Evolutionary conservation across 2,797 vertebrate species (phyloP), one percentile per base, ranked within the genome.

Genomic region (Setipinna tenuifilis): DNA sequence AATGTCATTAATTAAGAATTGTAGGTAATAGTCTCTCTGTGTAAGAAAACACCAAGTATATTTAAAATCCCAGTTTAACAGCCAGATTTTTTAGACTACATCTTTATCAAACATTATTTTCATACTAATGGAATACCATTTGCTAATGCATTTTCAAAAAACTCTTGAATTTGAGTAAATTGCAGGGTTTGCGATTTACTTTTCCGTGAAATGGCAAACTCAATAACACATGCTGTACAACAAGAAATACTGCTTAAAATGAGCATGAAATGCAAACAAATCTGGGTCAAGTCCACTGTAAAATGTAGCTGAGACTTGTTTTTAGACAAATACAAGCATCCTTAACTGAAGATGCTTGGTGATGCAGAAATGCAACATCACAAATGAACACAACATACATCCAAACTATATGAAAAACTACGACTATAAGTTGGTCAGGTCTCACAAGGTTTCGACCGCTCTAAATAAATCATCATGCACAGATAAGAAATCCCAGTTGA

Each of bases 361-460:
- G 28, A 2, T 31, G 28, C 68, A 57, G 25, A 28, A n/a, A 25
- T 62, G 62, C 62, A 59, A 65, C 31, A 48, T 25, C 31, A 16
- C 16, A 35, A 23, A 58, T 17, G 16, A 82, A 58, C 16, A 35
- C 65, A 57, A 23, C 14, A n/a, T 50, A 35, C 28, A 44, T 16
- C 83, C 46, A 83, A 83, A 61, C 58, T n/a, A n/a, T n/a, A n/a
- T n/a, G n/a, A n/a, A n/a, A n/a, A n/a, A n/a, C n/a, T n/a, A 71
- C n/a, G 41, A n/a, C 61, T 83, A n/a, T 75, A 57, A 31, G 83
- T 84, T 57, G 44, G 62, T 84, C 83, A 84, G 54, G 65, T 84
- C 83, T 35, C 61, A 25, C n/a, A 68, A 35, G 65, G 46, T 54
- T 84, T 84, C 46, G 21, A 31, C n/a, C 1, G 19, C 62, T 71